phyloP scores from a whole-genome alignment of 2,888 invertebrate genomes.

The Thelaira solivaga region DNA sequence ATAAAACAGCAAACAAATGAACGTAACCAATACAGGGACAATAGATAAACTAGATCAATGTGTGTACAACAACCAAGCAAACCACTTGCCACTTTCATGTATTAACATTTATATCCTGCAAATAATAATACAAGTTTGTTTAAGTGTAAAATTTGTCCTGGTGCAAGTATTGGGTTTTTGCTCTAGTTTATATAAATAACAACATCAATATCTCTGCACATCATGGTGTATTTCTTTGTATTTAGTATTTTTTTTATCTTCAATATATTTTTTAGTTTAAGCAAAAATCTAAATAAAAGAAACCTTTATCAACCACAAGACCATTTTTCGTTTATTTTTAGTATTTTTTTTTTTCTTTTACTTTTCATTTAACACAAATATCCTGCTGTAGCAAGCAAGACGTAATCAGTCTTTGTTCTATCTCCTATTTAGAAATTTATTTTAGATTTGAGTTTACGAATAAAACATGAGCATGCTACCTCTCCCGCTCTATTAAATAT shows the following conservation, averaged over 20 bases:
- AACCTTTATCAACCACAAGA: conserved; percentile 54
- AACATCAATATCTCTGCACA: conserved; percentile 47
- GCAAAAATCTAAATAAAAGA: conserved; percentile 45
- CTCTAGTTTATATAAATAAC: conserved; percentile 32
- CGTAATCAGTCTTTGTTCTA: conserved; percentile 39
- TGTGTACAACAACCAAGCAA: background rate
- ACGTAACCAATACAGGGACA: conserved; percentile 5
- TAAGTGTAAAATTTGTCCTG: background rate
- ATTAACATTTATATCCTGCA: background rate
- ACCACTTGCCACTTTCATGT: background rate
- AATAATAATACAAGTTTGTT: background rate
- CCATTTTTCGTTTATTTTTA: conserved; percentile 23
- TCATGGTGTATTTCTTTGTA: background rate
- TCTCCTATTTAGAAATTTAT: conserved; percentile 25
- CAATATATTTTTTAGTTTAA: conserved; percentile 1
- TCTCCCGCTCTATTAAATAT: conserved; percentile 40
- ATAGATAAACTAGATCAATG: conserved; percentile 14
- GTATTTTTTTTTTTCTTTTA: background rate
- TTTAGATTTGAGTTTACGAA: too few species aligned
- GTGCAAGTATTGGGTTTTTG: background rate
- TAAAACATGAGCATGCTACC: too few species aligned
- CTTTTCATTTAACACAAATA: background rate
- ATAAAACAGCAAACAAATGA: conserved; percentile 3
- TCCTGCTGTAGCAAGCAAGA: conserved; percentile 8
- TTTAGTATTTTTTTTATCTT: too few species aligned